Evolutionary conservation across 2,888 invertebrate species (phyloP).

Genomic region (Conistra vaccinii): DNA sequence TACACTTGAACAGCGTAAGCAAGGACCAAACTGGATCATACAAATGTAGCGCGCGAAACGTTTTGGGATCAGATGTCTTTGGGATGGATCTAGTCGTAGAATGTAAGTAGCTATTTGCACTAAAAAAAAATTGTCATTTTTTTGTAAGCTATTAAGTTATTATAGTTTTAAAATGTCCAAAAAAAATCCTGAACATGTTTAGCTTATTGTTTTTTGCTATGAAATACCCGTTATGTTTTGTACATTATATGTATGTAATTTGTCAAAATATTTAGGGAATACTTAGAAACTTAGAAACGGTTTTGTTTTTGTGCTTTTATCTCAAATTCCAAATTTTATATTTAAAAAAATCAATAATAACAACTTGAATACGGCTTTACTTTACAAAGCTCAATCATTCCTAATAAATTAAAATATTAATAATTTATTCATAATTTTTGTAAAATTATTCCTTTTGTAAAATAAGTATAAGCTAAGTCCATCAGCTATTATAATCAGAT

Average conservation of each 20-base stretch:
- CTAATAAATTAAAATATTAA: too few relatives aligned
- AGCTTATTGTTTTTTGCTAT: too few relatives aligned
- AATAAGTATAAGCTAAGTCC: too few relatives aligned
- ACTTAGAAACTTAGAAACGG: too few relatives aligned
- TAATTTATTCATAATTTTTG: too few relatives aligned
- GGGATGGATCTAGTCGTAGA: slow-evolving; percentile 68
- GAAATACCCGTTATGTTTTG: not conserved
- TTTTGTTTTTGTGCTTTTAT: not conserved
- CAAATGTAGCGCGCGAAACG: slow-evolving; percentile 71
- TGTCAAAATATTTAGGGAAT: not conserved
- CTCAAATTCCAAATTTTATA: not conserved
- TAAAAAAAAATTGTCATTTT: too few relatives aligned
- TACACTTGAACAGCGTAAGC: slow-evolving; percentile 56
- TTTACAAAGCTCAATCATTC: not conserved
- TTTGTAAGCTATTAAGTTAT: too few relatives aligned
- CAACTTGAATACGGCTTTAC: not conserved
- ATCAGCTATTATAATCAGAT: too few relatives aligned
- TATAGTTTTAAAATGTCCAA: not conserved
- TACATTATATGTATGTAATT: not conserved
- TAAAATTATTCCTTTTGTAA: too few relatives aligned
- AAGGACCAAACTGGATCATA: slow-evolving; percentile 66
- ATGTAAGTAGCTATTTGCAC: slow-evolving; percentile 68
- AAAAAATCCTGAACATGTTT: not conserved
- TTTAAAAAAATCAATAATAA: not conserved
- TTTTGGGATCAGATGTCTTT: slow-evolving; percentile 66